Evolutionary conservation across 92 coral and sea anemone genomes (phyloP).

Genomic region (Actinostola sp.): DNA sequence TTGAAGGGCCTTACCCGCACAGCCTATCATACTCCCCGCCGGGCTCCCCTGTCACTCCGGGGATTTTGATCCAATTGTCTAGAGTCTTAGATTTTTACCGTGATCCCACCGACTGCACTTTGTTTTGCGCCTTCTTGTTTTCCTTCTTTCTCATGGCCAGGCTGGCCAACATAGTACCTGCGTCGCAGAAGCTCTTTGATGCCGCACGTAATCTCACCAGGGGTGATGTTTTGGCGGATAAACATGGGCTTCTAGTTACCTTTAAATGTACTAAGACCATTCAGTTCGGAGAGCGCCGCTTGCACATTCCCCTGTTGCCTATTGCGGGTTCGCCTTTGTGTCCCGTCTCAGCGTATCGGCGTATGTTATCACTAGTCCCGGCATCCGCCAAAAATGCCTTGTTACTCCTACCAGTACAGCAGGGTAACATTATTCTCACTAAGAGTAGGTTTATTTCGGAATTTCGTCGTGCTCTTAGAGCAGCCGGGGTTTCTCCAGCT

Average conservation of each 20-base stretch:
- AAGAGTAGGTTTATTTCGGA: too few relatives aligned
- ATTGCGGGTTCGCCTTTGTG: conserved; percentile 33
- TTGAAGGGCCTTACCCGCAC: conserved; percentile 16
- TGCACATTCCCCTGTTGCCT: conserved; percentile 29
- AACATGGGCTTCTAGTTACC: conserved; percentile 20
- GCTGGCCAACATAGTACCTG: conserved; percentile 30
- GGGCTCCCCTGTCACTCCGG: conserved; percentile 38
- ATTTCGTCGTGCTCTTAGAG: too few relatives aligned
- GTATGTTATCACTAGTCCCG: conserved; percentile 33
- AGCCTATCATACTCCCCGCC: conserved; percentile 9
- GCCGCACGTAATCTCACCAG: conserved; percentile 25
- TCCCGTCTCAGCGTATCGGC: conserved; percentile 25
- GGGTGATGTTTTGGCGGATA: neutral
- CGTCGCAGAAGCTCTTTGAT: conserved; percentile 19
- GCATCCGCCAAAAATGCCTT: conserved; percentile 16
- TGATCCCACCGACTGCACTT: conserved; percentile 18
- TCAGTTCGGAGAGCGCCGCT: conserved; percentile 38
- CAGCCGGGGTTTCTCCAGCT: too few relatives aligned
- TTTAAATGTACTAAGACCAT: conserved; percentile 29
- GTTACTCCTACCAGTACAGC: too few relatives aligned
- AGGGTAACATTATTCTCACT: too few relatives aligned
- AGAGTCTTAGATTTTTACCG: neutral
- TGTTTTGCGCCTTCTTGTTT: conserved; percentile 32
- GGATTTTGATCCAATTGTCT: conserved; percentile 13
- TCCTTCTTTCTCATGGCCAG: conserved; percentile 20